These are phyloP conservation scores for Orcinus orca DNA, from an alignment of 2,113 vertebrate species.

Conservation along the genomic window DNA sequence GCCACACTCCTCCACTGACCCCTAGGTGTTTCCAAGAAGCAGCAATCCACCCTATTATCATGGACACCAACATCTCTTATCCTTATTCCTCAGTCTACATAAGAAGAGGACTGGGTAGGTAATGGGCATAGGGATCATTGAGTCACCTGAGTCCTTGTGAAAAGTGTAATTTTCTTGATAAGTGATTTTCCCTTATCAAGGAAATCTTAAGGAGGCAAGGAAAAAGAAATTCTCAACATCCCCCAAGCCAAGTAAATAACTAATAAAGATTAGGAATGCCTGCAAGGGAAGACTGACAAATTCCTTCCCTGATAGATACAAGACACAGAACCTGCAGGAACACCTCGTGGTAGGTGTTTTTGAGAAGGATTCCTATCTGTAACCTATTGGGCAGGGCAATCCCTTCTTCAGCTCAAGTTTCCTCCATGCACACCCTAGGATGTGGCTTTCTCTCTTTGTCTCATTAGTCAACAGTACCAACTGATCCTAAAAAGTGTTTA, in stretches of 20 bases:
- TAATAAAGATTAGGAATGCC: not conserved
- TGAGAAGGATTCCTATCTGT: not conserved
- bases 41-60: not conserved
- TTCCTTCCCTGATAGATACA: not conserved
- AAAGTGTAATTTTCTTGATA: not conserved
- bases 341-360: not conserved
- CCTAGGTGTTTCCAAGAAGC: not conserved
- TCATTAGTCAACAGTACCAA: not conserved
- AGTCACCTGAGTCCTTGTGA: not conserved
- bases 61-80: not conserved
- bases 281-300: not conserved
- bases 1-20: not conserved
- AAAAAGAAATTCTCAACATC: not conserved
- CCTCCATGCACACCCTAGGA: not conserved
- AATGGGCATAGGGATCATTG: not conserved
- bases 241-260: not conserved
- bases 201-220: conserved; percentile 56
- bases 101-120: not conserved
- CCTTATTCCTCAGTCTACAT: not conserved
- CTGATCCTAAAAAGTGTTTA: not conserved
- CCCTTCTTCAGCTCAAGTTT: not conserved
- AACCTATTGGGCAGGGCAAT: not conserved
- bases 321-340: not conserved
- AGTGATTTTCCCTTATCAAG: conserved; percentile 30
- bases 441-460: not conserved